These are phyloP conservation scores for Perca fluviatilis DNA, from an alignment of 2,113 vertebrate species.

Conservation along the genomic window DNA sequence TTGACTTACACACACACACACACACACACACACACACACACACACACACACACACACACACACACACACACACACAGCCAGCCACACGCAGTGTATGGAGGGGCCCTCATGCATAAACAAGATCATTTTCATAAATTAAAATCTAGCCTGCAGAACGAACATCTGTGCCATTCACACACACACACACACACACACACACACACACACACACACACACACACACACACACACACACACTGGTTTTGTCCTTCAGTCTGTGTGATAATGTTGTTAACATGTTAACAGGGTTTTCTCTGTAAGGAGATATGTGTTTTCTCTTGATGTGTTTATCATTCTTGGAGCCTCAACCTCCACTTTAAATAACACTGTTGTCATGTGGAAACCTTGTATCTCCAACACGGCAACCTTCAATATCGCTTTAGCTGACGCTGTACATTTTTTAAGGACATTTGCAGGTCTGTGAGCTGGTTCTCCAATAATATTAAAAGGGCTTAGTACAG, in stretches of 20 bases:
- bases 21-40: conserved; percentile 16
- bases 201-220: conserved; percentile 29
- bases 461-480: background rate
- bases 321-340: background rate
- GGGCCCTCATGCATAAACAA: conserved; percentile 72
- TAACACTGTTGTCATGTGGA: background rate
- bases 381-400: background rate
- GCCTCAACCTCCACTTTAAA: conserved; percentile 14
- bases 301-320: conserved; percentile 41
- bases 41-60: conserved; percentile 34
- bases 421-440: background rate
- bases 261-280: conserved; percentile 60
- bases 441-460: background rate
- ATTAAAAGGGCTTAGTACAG: background rate
- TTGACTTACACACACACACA: conserved; percentile 58
- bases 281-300: conserved; percentile 51
- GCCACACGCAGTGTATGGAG: conserved; percentile 29
- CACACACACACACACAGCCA: conserved; percentile 29
- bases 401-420: background rate
- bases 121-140: conserved; percentile 82
- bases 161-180: conserved; percentile 71
- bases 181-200: conserved; percentile 41
- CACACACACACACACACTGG: conserved; percentile 18
- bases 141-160: conserved; percentile 75
- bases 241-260: conserved; percentile 61